phyloP scores from a whole-genome alignment of 1,140 invertebrate genomes.

The Diuraphis noxia region DNA sequence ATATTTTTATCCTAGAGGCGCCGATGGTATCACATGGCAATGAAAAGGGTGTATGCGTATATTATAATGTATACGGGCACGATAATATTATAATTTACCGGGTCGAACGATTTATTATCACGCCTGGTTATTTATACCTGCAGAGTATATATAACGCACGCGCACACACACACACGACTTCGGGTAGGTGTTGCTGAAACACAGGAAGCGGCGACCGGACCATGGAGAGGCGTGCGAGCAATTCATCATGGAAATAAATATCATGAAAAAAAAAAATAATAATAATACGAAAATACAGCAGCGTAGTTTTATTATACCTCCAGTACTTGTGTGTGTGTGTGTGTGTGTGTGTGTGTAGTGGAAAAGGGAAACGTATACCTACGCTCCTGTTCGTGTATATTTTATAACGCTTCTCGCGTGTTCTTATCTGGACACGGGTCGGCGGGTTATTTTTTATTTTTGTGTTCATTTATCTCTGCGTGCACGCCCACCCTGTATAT shows the following conservation, averaged over 20 bases:
- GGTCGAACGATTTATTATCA: slow-evolving; percentile 25
- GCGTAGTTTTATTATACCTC: not conserved
- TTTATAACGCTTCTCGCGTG: not conserved
- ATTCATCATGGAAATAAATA: slow-evolving; percentile 20
- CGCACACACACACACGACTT: not conserved
- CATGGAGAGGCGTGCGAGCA: slow-evolving; percentile 8
- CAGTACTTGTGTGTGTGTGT: not conserved
- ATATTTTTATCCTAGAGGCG: slow-evolving; percentile 26
- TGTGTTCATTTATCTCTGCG: not conserved
- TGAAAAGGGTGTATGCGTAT: slow-evolving; percentile 17
- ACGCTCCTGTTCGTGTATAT: not conserved
- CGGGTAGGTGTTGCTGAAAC: slow-evolving; percentile 40
- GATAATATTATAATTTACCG: slow-evolving; percentile 43
- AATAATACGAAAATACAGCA: not conserved
- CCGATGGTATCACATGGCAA: slow-evolving; percentile 30
- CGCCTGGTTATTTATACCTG: not conserved
- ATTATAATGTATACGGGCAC: not conserved
- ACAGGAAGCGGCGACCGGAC: slow-evolving; percentile 41
- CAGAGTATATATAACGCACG: no score
- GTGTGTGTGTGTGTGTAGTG: not conserved
- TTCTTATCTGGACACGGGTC: not conserved
- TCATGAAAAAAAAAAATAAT: not conserved
- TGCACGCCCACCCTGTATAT: not conserved
- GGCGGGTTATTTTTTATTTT: not conserved
- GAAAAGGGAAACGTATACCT: not conserved